phyloP scores from a whole-genome alignment of 2,797 vertebrate species.

The Muscicapa comitata region DNA sequence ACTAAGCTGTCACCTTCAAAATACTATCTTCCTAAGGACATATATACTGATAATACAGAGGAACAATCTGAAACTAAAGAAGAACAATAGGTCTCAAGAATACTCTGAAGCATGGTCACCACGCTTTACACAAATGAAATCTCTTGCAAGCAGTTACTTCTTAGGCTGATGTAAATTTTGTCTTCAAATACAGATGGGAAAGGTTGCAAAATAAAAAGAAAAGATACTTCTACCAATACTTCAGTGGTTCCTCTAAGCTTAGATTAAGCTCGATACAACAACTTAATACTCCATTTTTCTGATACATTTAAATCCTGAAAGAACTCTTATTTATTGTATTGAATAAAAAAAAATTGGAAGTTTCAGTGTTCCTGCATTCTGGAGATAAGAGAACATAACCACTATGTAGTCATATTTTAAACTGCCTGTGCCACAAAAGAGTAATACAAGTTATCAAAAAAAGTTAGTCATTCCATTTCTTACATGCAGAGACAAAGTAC shows the following conservation, averaged over 20 bases:
- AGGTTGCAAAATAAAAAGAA: not conserved
- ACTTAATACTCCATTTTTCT: not conserved
- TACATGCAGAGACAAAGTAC: slow-evolving; percentile 18
- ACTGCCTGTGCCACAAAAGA: not conserved
- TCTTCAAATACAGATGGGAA: not conserved
- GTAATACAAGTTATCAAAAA: not conserved
- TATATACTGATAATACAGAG: not conserved
- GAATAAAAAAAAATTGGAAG: not conserved
- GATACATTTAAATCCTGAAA: not conserved
- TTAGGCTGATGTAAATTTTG: not conserved
- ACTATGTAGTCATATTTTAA: not conserved
- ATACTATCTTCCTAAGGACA: not conserved
- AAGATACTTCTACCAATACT: not conserved
- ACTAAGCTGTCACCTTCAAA: not conserved
- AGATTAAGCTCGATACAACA: not conserved
- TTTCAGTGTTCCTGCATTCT: not conserved
- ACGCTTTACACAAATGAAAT: accelerated
- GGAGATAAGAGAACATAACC: not conserved
- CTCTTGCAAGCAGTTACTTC: not conserved
- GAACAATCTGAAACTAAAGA: not conserved
- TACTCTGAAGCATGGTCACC: not conserved
- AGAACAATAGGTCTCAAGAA: not conserved
- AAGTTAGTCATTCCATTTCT: not conserved
- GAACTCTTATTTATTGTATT: not conserved
- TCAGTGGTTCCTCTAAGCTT: not conserved